Evolutionary conservation across 2,113 vertebrate genomes (phyloP).

Genomic region (Callopanchax toddi): DNA sequence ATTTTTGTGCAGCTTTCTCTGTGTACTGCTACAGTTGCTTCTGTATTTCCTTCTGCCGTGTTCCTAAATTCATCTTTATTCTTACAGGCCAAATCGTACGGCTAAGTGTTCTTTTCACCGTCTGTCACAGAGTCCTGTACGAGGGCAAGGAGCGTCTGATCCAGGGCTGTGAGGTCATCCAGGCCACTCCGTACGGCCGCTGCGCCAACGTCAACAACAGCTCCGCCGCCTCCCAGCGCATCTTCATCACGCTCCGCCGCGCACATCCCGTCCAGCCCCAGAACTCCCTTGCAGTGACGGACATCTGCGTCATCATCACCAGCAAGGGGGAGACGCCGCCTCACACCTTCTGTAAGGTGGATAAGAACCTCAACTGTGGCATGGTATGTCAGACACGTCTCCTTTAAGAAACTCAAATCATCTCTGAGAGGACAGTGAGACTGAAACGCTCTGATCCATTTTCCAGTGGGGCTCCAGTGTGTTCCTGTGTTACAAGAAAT

Average conservation of each 20-base stretch:
- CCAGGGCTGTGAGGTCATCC: slow-evolving; percentile 93
- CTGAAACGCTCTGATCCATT: neutral
- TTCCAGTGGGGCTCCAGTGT: slow-evolving; percentile 97
- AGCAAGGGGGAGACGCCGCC: slow-evolving; percentile 96
- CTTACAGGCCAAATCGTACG: neutral
- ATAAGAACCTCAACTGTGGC: slow-evolving; percentile 97
- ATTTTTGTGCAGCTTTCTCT: too few species aligned
- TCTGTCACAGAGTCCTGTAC: slow-evolving; percentile 87
- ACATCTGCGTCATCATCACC: slow-evolving; percentile 94
- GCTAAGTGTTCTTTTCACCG: neutral
- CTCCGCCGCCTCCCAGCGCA: slow-evolving; percentile 90
- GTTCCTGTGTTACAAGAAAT: slow-evolving; percentile 98
- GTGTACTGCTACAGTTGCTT: too few species aligned
- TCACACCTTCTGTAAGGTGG: slow-evolving; percentile 97
- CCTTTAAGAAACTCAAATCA: neutral
- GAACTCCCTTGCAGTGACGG: slow-evolving; percentile 94
- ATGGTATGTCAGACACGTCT: slow-evolving; percentile 82
- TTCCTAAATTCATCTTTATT: neutral
- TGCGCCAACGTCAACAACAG: slow-evolving; percentile 99
- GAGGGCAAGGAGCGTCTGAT: slow-evolving; percentile 95
- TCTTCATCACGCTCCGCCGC: slow-evolving; percentile 93
- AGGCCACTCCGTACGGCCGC: slow-evolving; percentile 94
- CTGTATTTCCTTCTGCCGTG: too few species aligned
- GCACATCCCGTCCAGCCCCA: slow-evolving; percentile 86
- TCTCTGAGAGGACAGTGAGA: rapidly evolving